phyloP scores from a whole-genome alignment of 2,888 invertebrate species.

The Brachyptera risi region DNA sequence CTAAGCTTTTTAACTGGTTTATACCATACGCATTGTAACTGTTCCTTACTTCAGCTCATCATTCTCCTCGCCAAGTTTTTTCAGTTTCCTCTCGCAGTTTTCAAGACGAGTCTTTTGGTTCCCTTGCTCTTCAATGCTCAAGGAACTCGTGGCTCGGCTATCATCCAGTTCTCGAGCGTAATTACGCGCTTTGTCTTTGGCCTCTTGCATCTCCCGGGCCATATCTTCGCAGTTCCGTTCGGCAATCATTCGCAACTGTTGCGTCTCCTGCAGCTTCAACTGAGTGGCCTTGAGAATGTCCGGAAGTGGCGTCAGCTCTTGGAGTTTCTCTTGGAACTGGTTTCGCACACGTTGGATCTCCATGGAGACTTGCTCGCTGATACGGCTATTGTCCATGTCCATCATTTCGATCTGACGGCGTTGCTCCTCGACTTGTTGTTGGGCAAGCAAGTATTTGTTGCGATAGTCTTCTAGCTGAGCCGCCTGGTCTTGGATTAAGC shows the following conservation, averaged over 20 bases:
- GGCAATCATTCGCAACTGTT: conserved; percentile 60
- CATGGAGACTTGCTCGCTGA: conserved; percentile 65
- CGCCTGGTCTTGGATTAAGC: conserved; percentile 60
- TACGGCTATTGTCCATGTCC: conserved; percentile 66
- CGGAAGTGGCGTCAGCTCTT: conserved; percentile 62
- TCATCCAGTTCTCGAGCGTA: conserved; percentile 12
- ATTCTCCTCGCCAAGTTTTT: conserved; percentile 42
- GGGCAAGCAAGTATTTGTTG: conserved; percentile 64
- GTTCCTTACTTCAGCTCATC: conserved; percentile 39
- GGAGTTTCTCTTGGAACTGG: conserved; percentile 66
- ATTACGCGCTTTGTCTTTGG: conserved; percentile 53
- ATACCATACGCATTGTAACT: too few relatives aligned
- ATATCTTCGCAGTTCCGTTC: conserved; percentile 64
- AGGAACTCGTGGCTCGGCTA: background rate
- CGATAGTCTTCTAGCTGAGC: conserved; percentile 65
- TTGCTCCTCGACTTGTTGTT: conserved; percentile 67
- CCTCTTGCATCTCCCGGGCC: conserved; percentile 58
- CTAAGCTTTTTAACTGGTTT: too few relatives aligned
- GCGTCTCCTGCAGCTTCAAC: conserved; percentile 61
- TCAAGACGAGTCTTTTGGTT: background rate
- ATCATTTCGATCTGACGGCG: conserved; percentile 63
- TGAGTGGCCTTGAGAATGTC: conserved; percentile 66
- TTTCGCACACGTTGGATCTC: conserved; percentile 62
- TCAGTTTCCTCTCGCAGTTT: conserved; percentile 45
- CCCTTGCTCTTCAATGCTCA: conserved; percentile 6